These are phyloP conservation scores for Adineta ricciae DNA, from an alignment of 2,888 invertebrate species.

Conservation along the genomic window DNA sequence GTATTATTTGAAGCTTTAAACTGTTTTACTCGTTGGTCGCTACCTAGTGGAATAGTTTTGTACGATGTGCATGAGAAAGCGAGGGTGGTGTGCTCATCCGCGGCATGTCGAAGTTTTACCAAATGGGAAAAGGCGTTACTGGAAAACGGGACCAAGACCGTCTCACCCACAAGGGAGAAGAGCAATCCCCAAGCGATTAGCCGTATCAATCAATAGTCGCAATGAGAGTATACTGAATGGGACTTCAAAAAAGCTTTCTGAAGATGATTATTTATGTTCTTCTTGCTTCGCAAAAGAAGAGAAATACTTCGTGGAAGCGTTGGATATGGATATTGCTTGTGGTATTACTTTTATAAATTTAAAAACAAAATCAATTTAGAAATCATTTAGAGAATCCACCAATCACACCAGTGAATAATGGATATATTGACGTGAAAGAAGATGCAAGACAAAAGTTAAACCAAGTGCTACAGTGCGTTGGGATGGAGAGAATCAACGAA, in stretches of 20 bases:
- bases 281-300: neutral
- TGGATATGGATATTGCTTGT: neutral
- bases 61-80: no score
- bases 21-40: no score
- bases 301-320: neutral
- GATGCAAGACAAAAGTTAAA: no score
- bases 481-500: no score
- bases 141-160: neutral
- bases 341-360: no score
- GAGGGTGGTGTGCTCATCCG: neutral
- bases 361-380: no score
- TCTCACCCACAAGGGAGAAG: neutral
- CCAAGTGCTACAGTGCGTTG: no score
- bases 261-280: neutral
- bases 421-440: no score
- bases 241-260: neutral
- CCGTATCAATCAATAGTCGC: neutral
- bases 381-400: no score
- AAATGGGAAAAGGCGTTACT: neutral
- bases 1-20: no score
- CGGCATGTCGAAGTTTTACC: neutral
- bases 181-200: neutral
- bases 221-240: neutral
- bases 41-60: no score
- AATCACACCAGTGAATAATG: no score